phyloP scores from a whole-genome alignment of 2,113 vertebrate genomes.

The human region GRCh38 chr11:44688001-44688500 shows the following conservation, averaged over 20 bases:
- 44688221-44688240: neutral
- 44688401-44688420: rapidly evolving
- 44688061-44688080: slow-evolving; percentile 53
- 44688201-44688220: neutral
- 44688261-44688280: neutral
- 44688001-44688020: neutral
- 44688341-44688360: neutral
- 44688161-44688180: slow-evolving; percentile 39
- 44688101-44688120: slow-evolving; percentile 79
- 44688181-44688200: slow-evolving; percentile 5
- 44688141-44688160: slow-evolving; percentile 57
- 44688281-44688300: neutral
- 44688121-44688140: slow-evolving; percentile 75
- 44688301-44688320: neutral
- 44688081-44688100: slow-evolving; percentile 45
- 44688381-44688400: rapidly evolving
- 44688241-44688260: neutral
- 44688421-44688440: neutral
- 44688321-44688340: neutral
- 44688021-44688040: slow-evolving; percentile 71
- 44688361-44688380: rapidly evolving
- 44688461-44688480: neutral
- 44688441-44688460: rapidly evolving
- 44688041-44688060: slow-evolving; percentile 1
- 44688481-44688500: neutral